A percentile compares a stretch with the other conserved stretches of the same genome.
Evolutionary conservation across 2,888 invertebrate genomes (phyloP).

Genomic region (Cyaniris semiargus): DNA sequence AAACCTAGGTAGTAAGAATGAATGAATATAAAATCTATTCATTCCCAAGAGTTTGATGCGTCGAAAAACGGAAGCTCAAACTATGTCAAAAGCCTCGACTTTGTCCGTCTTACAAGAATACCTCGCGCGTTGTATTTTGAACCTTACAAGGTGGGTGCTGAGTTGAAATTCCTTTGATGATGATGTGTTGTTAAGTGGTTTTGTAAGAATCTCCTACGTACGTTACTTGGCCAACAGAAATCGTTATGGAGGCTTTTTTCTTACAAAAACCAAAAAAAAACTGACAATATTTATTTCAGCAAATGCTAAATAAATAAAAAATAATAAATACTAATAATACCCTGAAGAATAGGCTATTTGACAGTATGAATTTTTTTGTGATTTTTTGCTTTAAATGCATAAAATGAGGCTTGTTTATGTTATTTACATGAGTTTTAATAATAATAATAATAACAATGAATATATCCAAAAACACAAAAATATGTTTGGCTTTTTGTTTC

Average conservation of each 20-base stretch:
- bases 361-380: no score
- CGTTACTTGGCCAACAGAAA: not conserved
- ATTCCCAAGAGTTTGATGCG: constrained; percentile 29
- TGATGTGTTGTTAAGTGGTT: not conserved
- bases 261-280: no score
- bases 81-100: constrained; percentile 40
- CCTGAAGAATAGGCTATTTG: no score
- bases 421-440: no score
- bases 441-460: no score
- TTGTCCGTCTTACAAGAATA: constrained; percentile 17
- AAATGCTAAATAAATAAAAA: no score
- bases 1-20: constrained; percentile 19
- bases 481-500: no score
- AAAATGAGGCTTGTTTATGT: no score
- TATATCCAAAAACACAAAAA: no score
- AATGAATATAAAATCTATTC: constrained; percentile 29
- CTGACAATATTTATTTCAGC: no score
- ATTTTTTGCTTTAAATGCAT: no score
- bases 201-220: not conserved
- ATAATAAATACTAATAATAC: no score
- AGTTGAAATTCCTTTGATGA: not conserved
- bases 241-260: not conserved
- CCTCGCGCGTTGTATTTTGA: not conserved
- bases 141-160: not conserved
- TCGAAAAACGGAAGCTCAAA: constrained; percentile 34